Evolutionary conservation across 2,797 vertebrate genomes (phyloP).

Genomic region (Myotis daubentonii): DNA sequence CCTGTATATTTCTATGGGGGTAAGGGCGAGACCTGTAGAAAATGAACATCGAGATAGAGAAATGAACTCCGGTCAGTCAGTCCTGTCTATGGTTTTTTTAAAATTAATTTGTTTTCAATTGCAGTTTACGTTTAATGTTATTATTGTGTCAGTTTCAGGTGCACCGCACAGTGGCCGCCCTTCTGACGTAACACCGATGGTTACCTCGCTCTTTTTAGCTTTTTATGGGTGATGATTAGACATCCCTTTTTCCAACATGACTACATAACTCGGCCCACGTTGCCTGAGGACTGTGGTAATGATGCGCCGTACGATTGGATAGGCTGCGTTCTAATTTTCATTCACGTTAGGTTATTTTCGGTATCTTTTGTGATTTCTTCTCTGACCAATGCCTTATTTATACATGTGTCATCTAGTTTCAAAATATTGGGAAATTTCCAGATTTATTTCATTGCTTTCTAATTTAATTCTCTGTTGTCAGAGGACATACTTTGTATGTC

Average conservation of each 20-base stretch:
- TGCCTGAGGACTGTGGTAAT: background rate
- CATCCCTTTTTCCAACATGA: background rate
- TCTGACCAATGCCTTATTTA: background rate
- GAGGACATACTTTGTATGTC: background rate
- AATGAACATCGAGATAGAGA: background rate
- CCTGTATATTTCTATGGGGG: background rate
- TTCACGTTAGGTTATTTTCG: background rate
- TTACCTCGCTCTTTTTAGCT: background rate
- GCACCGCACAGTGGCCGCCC: background rate
- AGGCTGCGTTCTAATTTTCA: background rate
- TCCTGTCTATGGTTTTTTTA: background rate
- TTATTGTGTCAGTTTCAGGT: background rate
- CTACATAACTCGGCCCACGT: background rate
- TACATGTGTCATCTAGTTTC: background rate
- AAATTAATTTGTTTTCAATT: background rate
- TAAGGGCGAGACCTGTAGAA: background rate
- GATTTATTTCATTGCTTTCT: background rate
- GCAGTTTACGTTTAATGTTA: too few species aligned
- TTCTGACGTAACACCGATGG: background rate
- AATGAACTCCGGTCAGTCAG: background rate
- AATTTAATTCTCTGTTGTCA: background rate
- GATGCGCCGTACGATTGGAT: background rate
- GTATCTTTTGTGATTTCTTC: background rate
- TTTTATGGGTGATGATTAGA: background rate
- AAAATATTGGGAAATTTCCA: background rate